Percentiles rank a stretch among this genome's conserved stretches.
Conservation (phyloP, 2,113 vertebrate genomes). For the Spilogale gracilis region DNA sequence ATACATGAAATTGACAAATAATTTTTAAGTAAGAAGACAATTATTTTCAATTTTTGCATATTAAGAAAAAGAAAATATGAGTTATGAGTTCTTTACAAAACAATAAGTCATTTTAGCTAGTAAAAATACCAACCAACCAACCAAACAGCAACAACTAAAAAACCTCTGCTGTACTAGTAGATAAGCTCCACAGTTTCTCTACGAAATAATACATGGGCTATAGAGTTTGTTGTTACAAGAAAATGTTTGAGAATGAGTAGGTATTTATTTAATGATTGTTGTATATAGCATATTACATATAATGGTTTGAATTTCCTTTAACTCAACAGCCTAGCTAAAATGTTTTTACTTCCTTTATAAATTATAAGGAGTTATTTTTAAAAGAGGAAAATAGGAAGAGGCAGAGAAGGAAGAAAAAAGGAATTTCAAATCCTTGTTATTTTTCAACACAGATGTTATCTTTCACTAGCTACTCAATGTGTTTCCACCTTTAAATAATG, state of each 20-base stretch:
- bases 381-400: background rate
- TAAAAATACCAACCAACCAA: background rate
- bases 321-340: background rate
- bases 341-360: background rate
- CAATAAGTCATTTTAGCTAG: background rate
- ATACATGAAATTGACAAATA: background rate
- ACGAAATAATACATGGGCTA: background rate
- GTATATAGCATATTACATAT: background rate
- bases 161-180: background rate
- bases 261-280: background rate
- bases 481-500: background rate
- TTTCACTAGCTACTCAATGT: background rate
- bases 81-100: background rate
- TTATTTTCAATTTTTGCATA: conserved; percentile 13
- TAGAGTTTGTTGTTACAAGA: background rate
- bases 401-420: background rate
- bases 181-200: background rate
- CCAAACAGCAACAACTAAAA: background rate
- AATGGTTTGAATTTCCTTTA: background rate
- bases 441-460: background rate
- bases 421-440: background rate
- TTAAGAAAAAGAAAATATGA: conserved; percentile 2
- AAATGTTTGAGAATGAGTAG: background rate
- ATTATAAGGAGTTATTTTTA: background rate
- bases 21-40: background rate